Base-by-base conservation (phyloP, 2,113 vertebrate genomes). In the Genyomyrus donnyi region DNA sequence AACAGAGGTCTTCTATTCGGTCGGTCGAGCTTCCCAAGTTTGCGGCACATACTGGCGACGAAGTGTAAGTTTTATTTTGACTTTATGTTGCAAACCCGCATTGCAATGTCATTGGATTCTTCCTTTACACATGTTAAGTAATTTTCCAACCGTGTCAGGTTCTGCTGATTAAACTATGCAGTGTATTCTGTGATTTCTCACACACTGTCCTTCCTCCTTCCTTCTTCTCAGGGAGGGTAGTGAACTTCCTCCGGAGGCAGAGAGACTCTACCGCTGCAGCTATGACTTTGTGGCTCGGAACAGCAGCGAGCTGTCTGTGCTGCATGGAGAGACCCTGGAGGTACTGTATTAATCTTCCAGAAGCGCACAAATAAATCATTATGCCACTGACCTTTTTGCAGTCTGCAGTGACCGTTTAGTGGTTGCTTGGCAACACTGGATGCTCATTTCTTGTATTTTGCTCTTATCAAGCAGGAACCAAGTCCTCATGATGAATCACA, bases 271-370 rank as follows among this genome's bases (percentile, higher is more conserved):
- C 93, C 91, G 91, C 85, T 97, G 97, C 93, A 96, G 94, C 87
- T 97, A 98, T 0, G 96, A 97, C 92, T 98, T 98, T 93, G 96
- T 96, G 90, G 97, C 97, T 80, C 95, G 98, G 89, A 98, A 98
- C 91, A 96, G 91, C 95, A 98, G 94, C 0, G 98, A 98, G 92
- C 95, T 98, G 0, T 97, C 97, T 0, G 97, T 98, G 84, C 94
- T 96, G 90, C 96, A 97, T 0, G 95, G 94, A 42, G 97, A 97
- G 9, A 91, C 91, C 1, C 87, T 98, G 3, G 95, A 98, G 97
- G 97, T 98, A 80, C 91, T 80, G 35, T 15, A 8, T 19, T 80
- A 42, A 19, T 42, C 35, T 42, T 42, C 15, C 35, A 19, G 15
- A 35, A 77, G 15, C 31, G 35, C 24, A 15, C 10, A 66, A 6